Percentiles rank a stretch among this genome's conserved stretches.
Evolutionary conservation across 37 sponge, comb jelly and placozoan species (phyloP).

Genomic region (Tethya wilhelma): DNA sequence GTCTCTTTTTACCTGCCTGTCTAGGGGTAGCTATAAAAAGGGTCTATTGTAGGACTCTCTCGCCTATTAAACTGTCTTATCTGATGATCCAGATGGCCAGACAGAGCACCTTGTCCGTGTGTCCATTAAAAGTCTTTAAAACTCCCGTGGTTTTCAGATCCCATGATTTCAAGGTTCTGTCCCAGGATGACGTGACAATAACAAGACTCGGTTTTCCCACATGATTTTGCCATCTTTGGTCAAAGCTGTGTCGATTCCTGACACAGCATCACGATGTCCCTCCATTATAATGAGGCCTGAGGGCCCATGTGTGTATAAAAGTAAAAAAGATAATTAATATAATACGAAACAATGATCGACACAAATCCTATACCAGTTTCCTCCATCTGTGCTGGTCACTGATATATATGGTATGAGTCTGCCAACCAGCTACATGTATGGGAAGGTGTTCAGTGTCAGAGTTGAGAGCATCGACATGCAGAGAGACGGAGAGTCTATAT

Average conservation of each 20-base stretch:
- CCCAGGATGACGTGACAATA: slow-evolving; percentile 66
- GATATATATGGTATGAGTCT: slow-evolving; percentile 62
- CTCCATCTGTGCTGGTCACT: too few species aligned
- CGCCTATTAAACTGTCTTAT: slow-evolving; percentile 58
- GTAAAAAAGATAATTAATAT: not conserved
- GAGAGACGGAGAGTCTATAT: too few species aligned
- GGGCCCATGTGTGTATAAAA: slow-evolving; percentile 51
- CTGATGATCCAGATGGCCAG: slow-evolving; percentile 75
- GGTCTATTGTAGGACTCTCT: too few species aligned
- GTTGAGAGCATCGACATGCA: slow-evolving; percentile 42
- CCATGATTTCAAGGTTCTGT: slow-evolving; percentile 75
- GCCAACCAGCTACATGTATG: slow-evolving; percentile 56
- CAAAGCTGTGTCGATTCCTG: slow-evolving; percentile 26
- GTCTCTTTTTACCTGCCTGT: too few species aligned
- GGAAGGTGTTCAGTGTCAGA: slow-evolving; percentile 38
- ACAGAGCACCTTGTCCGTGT: slow-evolving; percentile 51
- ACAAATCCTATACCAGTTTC: too few species aligned
- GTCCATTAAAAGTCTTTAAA: slow-evolving; percentile 71
- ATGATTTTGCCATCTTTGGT: not conserved
- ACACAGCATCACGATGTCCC: slow-evolving; percentile 68
- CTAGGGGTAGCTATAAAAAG: too few species aligned
- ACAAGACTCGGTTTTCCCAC: not conserved
- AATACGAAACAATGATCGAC: too few species aligned
- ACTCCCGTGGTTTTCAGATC: slow-evolving; percentile 58
- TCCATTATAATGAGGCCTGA: slow-evolving; percentile 70